phyloP scores from a whole-genome alignment of 2,888 invertebrate species.

The Alloscopus bannaensis region DNA sequence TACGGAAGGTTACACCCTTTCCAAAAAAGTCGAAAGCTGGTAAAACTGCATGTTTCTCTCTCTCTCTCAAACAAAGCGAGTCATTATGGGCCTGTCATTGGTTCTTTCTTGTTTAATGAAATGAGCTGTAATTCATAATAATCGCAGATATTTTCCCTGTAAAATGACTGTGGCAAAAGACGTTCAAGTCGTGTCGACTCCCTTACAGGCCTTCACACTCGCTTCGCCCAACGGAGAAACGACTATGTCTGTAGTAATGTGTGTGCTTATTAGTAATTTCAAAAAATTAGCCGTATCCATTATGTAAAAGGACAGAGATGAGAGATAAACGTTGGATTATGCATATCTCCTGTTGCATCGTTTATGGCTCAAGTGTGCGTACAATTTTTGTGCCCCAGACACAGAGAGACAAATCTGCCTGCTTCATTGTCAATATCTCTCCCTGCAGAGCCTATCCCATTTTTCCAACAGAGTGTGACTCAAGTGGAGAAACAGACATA shows the following conservation, averaged over 20 bases:
- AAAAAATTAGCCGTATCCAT: conserved; percentile 52
- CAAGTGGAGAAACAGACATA: no score
- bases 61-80: conserved; percentile 6
- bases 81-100: conserved; percentile 48
- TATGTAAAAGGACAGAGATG: conserved; percentile 43
- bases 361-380: no score
- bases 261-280: conserved; percentile 42
- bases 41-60: conserved; percentile 13
- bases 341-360: conserved; percentile 41
- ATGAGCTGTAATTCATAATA: conserved; percentile 47
- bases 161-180: conserved; percentile 32
- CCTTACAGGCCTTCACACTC: no score
- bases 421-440: no score
- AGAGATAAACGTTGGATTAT: conserved; percentile 29
- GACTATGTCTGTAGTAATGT: conserved; percentile 4
- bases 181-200: conserved; percentile 18
- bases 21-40: conserved; percentile 35
- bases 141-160: conserved; percentile 29
- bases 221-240: no score
- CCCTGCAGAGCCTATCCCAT: no score
- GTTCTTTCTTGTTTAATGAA: conserved; percentile 52
- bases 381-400: no score
- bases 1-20: conserved; percentile 57
- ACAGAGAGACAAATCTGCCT: no score
- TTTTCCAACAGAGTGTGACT: no score